A percentile compares a stretch with the other conserved stretches of the same genome.
Evolutionary conservation across 2,888 invertebrate species (phyloP).

Genomic region (Agrochola litura): DNA sequence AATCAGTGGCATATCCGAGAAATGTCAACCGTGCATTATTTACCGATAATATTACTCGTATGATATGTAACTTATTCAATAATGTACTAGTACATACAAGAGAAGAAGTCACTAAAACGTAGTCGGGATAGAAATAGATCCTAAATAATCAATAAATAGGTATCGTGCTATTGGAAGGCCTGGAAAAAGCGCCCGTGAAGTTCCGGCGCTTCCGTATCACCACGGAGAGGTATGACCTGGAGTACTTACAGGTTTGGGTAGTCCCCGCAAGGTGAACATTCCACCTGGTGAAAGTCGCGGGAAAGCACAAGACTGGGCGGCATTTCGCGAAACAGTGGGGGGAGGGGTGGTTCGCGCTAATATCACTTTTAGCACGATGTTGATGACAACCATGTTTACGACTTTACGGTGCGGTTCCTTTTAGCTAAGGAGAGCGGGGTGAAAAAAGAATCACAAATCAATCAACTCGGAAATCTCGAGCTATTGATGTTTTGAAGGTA

Average conservation of each 20-base stretch:
- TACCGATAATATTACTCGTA: background rate
- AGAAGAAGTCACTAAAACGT: background rate
- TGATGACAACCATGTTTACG: no score
- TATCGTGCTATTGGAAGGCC: background rate
- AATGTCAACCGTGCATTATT: slow-evolving; percentile 7
- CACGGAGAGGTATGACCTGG: background rate
- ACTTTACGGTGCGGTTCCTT: no score
- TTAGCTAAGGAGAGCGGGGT: background rate
- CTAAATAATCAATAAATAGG: background rate
- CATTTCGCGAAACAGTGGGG: no score
- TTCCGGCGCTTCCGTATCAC: no score
- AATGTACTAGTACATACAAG: background rate
- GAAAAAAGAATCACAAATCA: background rate
- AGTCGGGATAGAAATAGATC: background rate
- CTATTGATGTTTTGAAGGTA: no score
- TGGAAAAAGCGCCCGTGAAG: background rate
- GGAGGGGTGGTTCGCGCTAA: no score
- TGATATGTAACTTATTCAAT: background rate
- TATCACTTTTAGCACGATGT: no score
- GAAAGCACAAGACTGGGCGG: background rate
- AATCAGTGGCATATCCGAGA: slow-evolving; percentile 3
- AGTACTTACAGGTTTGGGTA: background rate
- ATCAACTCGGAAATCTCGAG: no score
- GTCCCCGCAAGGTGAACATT: background rate
- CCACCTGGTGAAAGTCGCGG: background rate